Evolutionary conservation across 2,113 vertebrate species (phyloP), one percentile per base, ranked within the genome.

Genomic region (Arothron firmamentum): DNA sequence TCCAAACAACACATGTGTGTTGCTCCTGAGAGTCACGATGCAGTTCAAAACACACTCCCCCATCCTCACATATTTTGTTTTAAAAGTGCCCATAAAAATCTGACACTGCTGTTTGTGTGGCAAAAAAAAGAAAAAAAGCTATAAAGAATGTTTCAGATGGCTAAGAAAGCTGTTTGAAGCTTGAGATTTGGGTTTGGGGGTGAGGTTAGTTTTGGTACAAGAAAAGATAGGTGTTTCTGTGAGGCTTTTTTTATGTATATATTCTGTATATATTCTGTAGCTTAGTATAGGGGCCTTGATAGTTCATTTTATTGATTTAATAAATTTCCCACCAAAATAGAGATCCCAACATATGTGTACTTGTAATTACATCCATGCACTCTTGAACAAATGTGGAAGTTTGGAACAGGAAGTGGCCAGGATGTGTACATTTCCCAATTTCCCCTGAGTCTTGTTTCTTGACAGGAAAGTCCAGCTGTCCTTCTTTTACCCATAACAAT

Each of bases 391-490:
- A 71, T 64, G 78, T 72, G n/a, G 59, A 51, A 67, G 70, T 67
- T 38, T 49, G 1, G 21, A 54, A 72, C 82, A 83, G 85, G 85
- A 89, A 85, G 84, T 84, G 63, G 60, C 73, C 72, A 77, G 71
- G 80, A 86, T 83, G 84, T 69, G 65, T 72, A 78, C 75, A 90
- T 85, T 88, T 81, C 75, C 73, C 19, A 49, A 69, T 82, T 70
- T 78, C 78, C 86, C 85, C 31, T 45, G 34, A 49, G 63, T 66
- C 76, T 43, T 15, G 25, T 72, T 77, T 31, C 38, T 65, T 75
- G 52, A 72, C 63, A 73, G 67, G 65, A 84, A 75, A 58, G 60
- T 45, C 58, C 81, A 87, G 83, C 77, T 82, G 82, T 87, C 83
- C 57, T 70, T 14, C 10, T 34, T 21, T 66, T 62, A 42, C 62